Evolutionary conservation across 2,113 vertebrate species (phyloP).

Genomic region (Gymnarchus niloticus): DNA sequence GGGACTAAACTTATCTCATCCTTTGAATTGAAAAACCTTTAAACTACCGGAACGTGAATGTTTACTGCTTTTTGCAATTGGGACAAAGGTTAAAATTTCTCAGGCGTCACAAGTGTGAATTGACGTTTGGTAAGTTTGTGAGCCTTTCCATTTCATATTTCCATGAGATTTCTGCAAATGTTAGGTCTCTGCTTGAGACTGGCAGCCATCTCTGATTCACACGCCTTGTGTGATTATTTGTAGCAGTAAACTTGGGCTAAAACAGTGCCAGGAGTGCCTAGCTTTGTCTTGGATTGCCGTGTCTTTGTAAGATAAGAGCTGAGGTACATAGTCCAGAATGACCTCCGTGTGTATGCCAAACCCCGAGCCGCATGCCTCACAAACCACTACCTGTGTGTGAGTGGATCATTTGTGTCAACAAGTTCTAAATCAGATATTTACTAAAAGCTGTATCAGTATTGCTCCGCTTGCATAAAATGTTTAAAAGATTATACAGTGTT

Average conservation of each 20-base stretch:
- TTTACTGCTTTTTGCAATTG: not conserved
- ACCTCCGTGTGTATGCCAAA: not conserved
- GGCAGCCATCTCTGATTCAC: not conserved
- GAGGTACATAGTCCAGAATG: not conserved
- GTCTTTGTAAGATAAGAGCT: no score
- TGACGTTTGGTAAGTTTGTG: not conserved
- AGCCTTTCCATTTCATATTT: not conserved
- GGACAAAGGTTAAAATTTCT: not conserved
- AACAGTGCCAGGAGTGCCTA: not conserved
- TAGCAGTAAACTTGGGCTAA: no score
- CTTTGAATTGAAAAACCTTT: not conserved
- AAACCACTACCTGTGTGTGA: not conserved
- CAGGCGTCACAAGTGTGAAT: not conserved
- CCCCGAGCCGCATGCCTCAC: not conserved
- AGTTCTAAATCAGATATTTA: not conserved
- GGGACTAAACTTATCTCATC: not conserved
- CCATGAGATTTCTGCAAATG: not conserved
- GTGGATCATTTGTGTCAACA: not conserved
- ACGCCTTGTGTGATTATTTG: not conserved
- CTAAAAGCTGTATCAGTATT: not conserved
- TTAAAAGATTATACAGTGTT: not conserved
- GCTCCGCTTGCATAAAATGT: not conserved
- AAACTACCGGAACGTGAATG: not conserved
- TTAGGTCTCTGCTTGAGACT: not conserved
- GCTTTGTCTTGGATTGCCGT: no score